These are phyloP conservation scores for Anthonomus grandis DNA, from an alignment of 1,140 invertebrate species.

Conservation along the genomic window DNA sequence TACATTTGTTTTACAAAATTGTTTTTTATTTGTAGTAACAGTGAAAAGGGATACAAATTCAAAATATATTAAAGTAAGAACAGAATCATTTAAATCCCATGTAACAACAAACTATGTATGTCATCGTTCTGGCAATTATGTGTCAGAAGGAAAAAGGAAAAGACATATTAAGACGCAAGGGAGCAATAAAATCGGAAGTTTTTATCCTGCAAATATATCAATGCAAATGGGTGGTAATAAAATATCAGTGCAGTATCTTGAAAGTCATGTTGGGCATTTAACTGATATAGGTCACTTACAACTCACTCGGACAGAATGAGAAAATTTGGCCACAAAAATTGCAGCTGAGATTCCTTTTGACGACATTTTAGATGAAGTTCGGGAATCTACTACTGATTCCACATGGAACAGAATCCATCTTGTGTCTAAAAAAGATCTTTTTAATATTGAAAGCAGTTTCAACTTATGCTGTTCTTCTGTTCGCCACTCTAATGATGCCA, in stretches of 20 bases:
- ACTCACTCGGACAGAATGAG: neutral
- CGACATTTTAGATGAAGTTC: constrained; percentile 23
- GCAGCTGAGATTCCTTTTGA: constrained; percentile 24
- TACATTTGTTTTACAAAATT: too few relatives aligned
- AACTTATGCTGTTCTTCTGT: constrained; percentile 10
- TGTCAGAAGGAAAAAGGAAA: constrained; percentile 15
- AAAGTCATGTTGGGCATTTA: constrained; percentile 19
- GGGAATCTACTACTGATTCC: constrained; percentile 7
- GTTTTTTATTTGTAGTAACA: too few relatives aligned
- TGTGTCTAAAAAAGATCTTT: constrained; percentile 20
- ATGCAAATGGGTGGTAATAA: neutral
- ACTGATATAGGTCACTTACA: constrained; percentile 6
- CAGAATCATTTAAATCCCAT: too few relatives aligned
- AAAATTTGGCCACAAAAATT: constrained; percentile 19
- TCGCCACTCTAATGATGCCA: constrained; percentile 9
- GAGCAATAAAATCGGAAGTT: constrained; percentile 22
- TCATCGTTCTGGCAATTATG: too few relatives aligned
- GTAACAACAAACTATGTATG: too few relatives aligned
- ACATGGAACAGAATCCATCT: constrained; percentile 19
- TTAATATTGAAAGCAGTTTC: constrained; percentile 18
- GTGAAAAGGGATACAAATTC: too few relatives aligned
- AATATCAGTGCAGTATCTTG: constrained; percentile 7
- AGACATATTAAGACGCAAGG: constrained; percentile 18
- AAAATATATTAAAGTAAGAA: too few relatives aligned
- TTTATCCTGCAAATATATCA: constrained; percentile 18